Base-by-base conservation (phyloP, 2,797 vertebrate species). In the Leptodactylus fallax region DNA sequence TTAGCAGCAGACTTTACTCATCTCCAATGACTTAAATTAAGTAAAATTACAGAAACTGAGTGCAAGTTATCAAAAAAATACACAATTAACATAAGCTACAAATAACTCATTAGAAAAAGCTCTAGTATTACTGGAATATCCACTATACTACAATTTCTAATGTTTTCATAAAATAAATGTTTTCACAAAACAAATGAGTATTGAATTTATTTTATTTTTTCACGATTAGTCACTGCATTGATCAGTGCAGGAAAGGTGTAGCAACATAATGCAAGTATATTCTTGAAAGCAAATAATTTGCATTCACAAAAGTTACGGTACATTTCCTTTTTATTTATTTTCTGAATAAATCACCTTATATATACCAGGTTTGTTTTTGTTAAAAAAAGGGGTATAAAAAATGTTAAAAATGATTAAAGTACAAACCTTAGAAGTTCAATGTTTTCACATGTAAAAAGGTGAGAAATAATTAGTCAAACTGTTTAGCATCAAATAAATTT, bases 381-480 rank as follows among this genome's bases (percentile, higher is more conserved):
- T 49, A 61, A 79, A 72, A n/a, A 55, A 85, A 81, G 25, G 25
- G 10, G 17, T 79, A 78, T 49, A 83, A 89, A 78, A 36, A 88
- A 51, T 51, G 25, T 47, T 88, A 82, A 83, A 83, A 87, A 47
- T 55, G 13, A 45, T 77, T 65, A 6, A 27, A 67, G 55, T 86
- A 83, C 60, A 89, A 89, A 86, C 12, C 25, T 79, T 17, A 25
- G 23, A 13, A 47, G 69, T 71, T 36, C 69, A 45, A 17, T 45
- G 25, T 72, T n/a, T 78, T 85, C 25, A 69, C 19, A 23, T 25
- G 6, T 53, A 63, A 56, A 55, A 36, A 9, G 23, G 49, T 63
- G 49, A 84, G 14, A 6, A 27, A 67, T 79, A 78, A 71, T 51
- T 67, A 47, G 17, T 71, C 16, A 72, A 23, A 61, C 6, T 19